phyloP scores from a whole-genome alignment of 2,888 invertebrate species.

The Augochlorella aurata region DNA sequence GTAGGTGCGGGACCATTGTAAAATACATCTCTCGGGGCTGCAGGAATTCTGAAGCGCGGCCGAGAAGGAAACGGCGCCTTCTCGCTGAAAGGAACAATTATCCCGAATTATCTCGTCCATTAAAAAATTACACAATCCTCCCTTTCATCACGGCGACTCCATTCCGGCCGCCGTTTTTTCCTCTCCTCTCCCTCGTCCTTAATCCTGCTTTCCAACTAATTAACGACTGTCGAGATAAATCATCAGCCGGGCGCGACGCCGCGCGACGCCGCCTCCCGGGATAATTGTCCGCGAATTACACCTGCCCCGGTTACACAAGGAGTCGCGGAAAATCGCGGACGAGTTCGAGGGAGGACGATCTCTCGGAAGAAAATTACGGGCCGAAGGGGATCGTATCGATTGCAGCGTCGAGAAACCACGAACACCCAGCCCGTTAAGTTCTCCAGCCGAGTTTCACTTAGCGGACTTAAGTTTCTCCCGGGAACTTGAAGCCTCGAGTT shows the following conservation, averaged over 20 bases:
- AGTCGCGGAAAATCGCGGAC: not conserved
- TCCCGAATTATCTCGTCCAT: slow-evolving; percentile 31
- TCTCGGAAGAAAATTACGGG: not conserved
- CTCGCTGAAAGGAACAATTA: slow-evolving; percentile 36
- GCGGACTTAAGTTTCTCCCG: slow-evolving; percentile 16
- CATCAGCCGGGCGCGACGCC: not conserved
- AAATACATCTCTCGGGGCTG: slow-evolving; percentile 13
- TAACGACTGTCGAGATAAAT: slow-evolving; percentile 28
- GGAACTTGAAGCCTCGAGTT: slow-evolving; percentile 13
- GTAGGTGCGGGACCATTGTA: slow-evolving; percentile 7
- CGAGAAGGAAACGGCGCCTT: not conserved
- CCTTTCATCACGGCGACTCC: slow-evolving; percentile 6
- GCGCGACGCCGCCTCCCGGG: not conserved
- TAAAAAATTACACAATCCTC: slow-evolving; percentile 41
- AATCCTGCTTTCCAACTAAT: slow-evolving; percentile 27
- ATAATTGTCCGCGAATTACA: slow-evolving; percentile 24
- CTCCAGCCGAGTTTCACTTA: slow-evolving; percentile 17
- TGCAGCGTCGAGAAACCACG: slow-evolving; percentile 5
- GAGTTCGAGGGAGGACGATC: not conserved
- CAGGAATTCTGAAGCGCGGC: slow-evolving; percentile 5
- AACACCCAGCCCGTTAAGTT: slow-evolving; percentile 9
- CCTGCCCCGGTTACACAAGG: not conserved
- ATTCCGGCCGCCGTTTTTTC: not conserved
- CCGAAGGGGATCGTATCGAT: slow-evolving; percentile 3
- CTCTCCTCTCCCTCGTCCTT: not conserved